Percentiles rank a stretch among this genome's conserved stretches.
Evolutionary conservation across 2,113 vertebrate species (phyloP).

Genomic region (Australoheros scitulus): DNA sequence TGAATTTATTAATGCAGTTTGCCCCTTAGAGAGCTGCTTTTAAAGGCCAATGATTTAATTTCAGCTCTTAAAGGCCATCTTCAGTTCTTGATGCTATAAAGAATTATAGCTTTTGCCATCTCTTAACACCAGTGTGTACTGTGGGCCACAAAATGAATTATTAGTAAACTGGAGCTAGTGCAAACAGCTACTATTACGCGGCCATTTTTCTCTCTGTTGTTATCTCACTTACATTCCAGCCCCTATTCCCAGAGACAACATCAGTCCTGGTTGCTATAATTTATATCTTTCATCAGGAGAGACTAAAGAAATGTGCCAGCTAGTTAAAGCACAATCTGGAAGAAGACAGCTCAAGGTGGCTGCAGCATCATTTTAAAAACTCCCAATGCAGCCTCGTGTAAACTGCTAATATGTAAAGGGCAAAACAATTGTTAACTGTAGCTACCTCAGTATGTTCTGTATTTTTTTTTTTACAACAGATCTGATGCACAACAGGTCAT

Average conservation of each 20-base stretch:
- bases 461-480: conserved; percentile 37
- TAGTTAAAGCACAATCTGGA: background rate
- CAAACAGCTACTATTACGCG: conserved; percentile 70
- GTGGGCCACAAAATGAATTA: conserved; percentile 69
- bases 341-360: conserved; percentile 7
- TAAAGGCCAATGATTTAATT: conserved; percentile 84
- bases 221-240: conserved; percentile 54
- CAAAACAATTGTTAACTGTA: conserved; percentile 39
- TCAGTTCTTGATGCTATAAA: conserved; percentile 73
- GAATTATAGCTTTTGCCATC: conserved; percentile 77
- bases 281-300: conserved; percentile 41
- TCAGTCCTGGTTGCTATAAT: conserved; percentile 53
- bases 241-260: conserved; percentile 48
- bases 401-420: background rate
- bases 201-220: conserved; percentile 64
- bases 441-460: conserved; percentile 33
- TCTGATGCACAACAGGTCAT: conserved; percentile 41
- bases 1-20: conserved; percentile 80
- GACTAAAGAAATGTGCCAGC: conserved; percentile 18
- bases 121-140: conserved; percentile 67
- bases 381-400: conserved; percentile 1
- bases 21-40: conserved; percentile 80
- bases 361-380: conserved; percentile 24
- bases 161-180: conserved; percentile 61
- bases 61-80: conserved; percentile 79